Evolutionary conservation across 2,888 invertebrate genomes (phyloP), one percentile per base, ranked within the genome.

Genomic region (Scaptomyza reducta): DNA sequence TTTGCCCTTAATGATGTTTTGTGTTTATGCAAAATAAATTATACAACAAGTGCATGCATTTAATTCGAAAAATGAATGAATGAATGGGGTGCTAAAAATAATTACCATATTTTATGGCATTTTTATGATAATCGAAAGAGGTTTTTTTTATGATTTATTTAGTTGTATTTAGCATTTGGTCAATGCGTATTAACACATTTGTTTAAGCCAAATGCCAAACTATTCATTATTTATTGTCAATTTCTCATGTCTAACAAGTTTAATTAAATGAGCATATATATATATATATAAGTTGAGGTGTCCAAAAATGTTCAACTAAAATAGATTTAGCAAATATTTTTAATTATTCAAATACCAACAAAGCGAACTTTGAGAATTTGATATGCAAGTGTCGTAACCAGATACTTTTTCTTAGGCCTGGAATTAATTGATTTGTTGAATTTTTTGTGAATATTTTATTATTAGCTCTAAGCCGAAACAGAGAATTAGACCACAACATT

Each of bases 101-200:
- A 70, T 74, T 62, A 62, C n/a, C 62, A 56, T 67, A 74, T 62
- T 62, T 67, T 54, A 74, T 62, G 40, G 40, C 33, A 42, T 11
- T 58, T 60, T 54, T 31, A 61, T 66, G 66, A 38, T 73, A 73
- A 74, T 53, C 51, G 54, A 58, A 51, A 47, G 50, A 41, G 42
- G 50, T 47, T 58, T 40, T 2, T 16, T 6, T 14, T 51, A 29
- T 61, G 51, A 70, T 65, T 73, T 70, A 73, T 73, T 41, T 45
- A 33, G 11, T 53, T 9, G 31, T 6, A 41, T 55, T 44, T 49
- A 58, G n/a, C 14, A 29, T 50, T 50, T 54, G 54, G 49, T 55
- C 29, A 31, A 22, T 42, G 44, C 18, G 31, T 54, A 58, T 58
- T 56, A 68, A 58, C 58, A 72, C 55, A 47, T 72, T 59, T 31